Evolutionary conservation across 1,140 invertebrate species (phyloP), one percentile per base, ranked within the genome.

Genomic region (Trissolcus basalis): DNA sequence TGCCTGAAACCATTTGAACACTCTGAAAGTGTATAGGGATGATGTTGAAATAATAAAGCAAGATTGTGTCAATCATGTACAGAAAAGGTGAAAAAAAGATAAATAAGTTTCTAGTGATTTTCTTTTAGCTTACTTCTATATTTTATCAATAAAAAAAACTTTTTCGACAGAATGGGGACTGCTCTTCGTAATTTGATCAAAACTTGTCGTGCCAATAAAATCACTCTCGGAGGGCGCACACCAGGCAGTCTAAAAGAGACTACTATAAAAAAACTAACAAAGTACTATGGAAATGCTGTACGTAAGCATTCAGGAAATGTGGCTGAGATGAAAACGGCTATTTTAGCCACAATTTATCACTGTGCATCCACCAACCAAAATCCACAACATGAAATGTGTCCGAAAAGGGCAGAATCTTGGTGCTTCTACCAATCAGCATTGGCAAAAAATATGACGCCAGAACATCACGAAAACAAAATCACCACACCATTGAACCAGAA

Each of bases 61-160:
- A 63, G 80, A 83, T 48, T 83, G 82, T 15, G 12, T 82, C 4
- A 82, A 82, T 63, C 81, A 81, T 51, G 73, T 81, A 10, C 50
- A 53, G 35, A 83, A 81, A 60, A 68, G 77, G 64, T 61, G 53
- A 41, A 14, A n/a, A n/a, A n/a, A n/a, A n/a, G n/a, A n/a, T n/a
- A n/a, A n/a, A n/a, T n/a, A n/a, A n/a, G n/a, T n/a, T n/a, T n/a
- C n/a, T n/a, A n/a, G n/a, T n/a, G n/a, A n/a, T n/a, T 68, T 53
- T 8, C 33, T 51, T 53, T 51, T 59, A 35, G 10, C 33, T 10
- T 35, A 35, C n/a, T 44, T 12, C 7, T 14, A 36, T 14, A 47
- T 47, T 54, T 35, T 64, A 54, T 68, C 39, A 13, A 11, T 36
- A 36, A n/a, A 59, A 48, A 32, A 9, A 5, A 61, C 32, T 16